A percentile compares a stretch with the other conserved stretches of the same genome.
Conservation (phyloP, 2,113 vertebrate genomes). For the Brienomyrus longianalis region DNA sequence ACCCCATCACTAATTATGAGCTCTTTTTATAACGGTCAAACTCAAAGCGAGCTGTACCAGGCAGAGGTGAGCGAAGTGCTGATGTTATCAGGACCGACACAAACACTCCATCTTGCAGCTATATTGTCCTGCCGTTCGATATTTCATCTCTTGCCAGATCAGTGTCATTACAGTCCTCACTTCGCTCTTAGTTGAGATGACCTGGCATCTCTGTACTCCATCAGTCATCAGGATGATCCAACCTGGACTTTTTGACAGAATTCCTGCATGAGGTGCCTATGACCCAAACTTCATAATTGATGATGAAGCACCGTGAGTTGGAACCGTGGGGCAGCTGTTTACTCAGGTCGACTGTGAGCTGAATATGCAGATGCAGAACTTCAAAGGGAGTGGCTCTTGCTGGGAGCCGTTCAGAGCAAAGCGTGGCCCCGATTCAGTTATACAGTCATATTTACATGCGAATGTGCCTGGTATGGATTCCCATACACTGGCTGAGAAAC, state of each 20-base stretch:
- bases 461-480: background rate
- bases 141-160: conserved; percentile 16
- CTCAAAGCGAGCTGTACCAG: background rate
- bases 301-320: background rate
- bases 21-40: background rate
- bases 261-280: conserved; percentile 20
- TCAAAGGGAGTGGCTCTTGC: background rate
- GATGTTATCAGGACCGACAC: conserved; percentile 19
- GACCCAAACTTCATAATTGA: conserved; percentile 21
- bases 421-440: background rate
- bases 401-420: background rate
- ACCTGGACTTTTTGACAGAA: conserved; percentile 27
- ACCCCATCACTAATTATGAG: background rate
- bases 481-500: background rate
- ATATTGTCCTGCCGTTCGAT: conserved; percentile 10
- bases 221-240: conserved; percentile 27
- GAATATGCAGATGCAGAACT: background rate
- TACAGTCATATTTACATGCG: background rate
- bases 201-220: conserved; percentile 23
- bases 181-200: conserved; percentile 25
- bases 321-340: background rate
- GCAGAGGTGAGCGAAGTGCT: background rate
- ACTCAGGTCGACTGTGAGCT: background rate
- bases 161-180: conserved; percentile 28
- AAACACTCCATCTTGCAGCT: conserved; percentile 18